Conservation (phyloP, 2,888 invertebrate genomes). For the Polydrusus tereticollis region DNA sequence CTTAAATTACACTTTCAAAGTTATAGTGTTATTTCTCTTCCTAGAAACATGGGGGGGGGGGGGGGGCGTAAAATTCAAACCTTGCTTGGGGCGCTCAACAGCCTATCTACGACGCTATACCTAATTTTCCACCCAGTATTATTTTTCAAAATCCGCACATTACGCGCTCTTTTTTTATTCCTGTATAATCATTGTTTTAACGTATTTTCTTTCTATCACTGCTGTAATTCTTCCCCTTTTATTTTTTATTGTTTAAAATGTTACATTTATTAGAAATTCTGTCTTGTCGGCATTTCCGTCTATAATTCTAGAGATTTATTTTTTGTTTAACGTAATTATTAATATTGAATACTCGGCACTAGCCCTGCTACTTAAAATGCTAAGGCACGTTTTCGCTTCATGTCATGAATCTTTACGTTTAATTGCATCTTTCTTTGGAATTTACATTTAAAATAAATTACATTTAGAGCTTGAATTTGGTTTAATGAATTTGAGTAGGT, state of each 20-base stretch:
- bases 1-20: too few relatives aligned
- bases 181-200: not conserved
- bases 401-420: constrained; percentile 11
- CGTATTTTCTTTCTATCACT: not conserved
- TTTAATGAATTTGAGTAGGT: not conserved
- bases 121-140: too few relatives aligned
- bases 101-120: too few relatives aligned
- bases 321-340: constrained; percentile 19
- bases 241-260: not conserved
- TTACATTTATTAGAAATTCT: not conserved
- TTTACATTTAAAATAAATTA: constrained; percentile 9
- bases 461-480: not conserved
- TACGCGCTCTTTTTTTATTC: not conserved
- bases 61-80: too few relatives aligned
- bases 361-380: constrained; percentile 9
- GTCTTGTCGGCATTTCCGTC: not conserved
- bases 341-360: constrained; percentile 8
- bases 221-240: not conserved
- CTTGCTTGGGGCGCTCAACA: too few relatives aligned
- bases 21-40: too few relatives aligned
- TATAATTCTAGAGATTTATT: not conserved
- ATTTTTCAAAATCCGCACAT: not conserved
- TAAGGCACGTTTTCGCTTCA: constrained; percentile 7
- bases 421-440: not conserved
- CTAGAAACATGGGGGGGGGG: too few relatives aligned